Base-by-base conservation (phyloP, 2,113 vertebrate genomes). In the Leucoraja erinaceus region DNA sequence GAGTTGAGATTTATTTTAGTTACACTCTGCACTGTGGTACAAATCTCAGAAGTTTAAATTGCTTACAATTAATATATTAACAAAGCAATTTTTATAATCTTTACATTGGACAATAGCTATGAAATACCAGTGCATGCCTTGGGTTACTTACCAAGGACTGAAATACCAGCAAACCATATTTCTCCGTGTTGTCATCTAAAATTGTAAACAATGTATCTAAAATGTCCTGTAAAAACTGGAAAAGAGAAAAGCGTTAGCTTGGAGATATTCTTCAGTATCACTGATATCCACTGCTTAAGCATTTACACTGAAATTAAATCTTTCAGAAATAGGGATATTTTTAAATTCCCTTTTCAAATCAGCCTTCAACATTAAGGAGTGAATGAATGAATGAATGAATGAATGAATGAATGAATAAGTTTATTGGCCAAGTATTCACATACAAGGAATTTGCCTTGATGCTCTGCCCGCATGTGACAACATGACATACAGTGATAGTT, bases 161-260 rank as follows among this genome's bases (percentile, higher is more conserved):
- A 95, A 99, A 99, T 94, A 99, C 98, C 94, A 99, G 94, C 0
- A 98, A 97, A 66, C 98, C 98, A 0, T 99, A 99, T 95, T 99
- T 99, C 95, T 99, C 98, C 22, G 98, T 99, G 94, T 99, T 99
- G 94, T 99, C 98, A 96, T 99, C 98, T 95, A 99, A 95, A 95
- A 99, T 98, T 93, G 98, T 98, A 94, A 99, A 99, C 59, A 99
- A 95, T 0, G 98, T 98, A 94, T 99, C 98, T 81, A 99, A 96
- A 94, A 99, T 98, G 94, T 99, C 98, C 96, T 98, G 97, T 78
- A 99, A 94, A 94, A 99, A 99, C 98, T 99, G 95, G 93, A 95
- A 96, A 3, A 77, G 94, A 95, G 0, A 93, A 93, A 94, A 33
- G 93, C 63, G n/a, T 93, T 81, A 93, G 18, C 38, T 10, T n/a